A percentile compares a stretch with the other conserved stretches of the same genome.
Evolutionary conservation across 2,888 invertebrate genomes (phyloP).

Genomic region (Orthonevra nobilis): DNA sequence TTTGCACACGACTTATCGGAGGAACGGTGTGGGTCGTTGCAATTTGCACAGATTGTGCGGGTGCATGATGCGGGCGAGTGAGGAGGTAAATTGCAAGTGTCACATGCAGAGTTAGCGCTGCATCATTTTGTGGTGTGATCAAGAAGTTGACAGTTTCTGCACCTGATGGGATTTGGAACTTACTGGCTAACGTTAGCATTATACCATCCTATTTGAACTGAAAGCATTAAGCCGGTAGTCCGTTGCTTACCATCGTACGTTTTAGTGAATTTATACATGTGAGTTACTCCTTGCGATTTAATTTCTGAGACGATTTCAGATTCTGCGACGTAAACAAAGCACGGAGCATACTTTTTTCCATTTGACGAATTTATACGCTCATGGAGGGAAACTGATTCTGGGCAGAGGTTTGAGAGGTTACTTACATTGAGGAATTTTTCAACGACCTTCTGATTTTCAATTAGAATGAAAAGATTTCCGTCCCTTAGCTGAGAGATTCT

Average conservation of each 20-base stretch:
- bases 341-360: not conserved
- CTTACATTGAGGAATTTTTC: not conserved
- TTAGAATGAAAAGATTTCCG: not conserved
- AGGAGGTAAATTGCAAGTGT: not conserved
- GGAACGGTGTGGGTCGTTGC: too few relatives aligned
- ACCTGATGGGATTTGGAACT: not conserved
- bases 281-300: not conserved
- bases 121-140: not conserved
- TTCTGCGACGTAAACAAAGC: not conserved
- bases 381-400: not conserved
- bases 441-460: not conserved
- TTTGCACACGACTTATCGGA: too few relatives aligned
- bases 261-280: constrained; percentile 1
- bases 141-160: constrained; percentile 2
- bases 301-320: not conserved
- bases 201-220: not conserved
- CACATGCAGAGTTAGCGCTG: not conserved
- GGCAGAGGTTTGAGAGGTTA: not conserved
- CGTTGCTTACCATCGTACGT: not conserved
- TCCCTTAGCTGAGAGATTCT: not conserved
- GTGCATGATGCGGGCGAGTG: not conserved
- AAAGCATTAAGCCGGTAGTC: not conserved
- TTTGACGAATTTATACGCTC: not conserved
- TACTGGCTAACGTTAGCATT: not conserved
- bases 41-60: not conserved